These are phyloP conservation scores for Picathartes gymnocephalus DNA, from an alignment of 2,113 vertebrate genomes.

Conservation along the genomic window DNA sequence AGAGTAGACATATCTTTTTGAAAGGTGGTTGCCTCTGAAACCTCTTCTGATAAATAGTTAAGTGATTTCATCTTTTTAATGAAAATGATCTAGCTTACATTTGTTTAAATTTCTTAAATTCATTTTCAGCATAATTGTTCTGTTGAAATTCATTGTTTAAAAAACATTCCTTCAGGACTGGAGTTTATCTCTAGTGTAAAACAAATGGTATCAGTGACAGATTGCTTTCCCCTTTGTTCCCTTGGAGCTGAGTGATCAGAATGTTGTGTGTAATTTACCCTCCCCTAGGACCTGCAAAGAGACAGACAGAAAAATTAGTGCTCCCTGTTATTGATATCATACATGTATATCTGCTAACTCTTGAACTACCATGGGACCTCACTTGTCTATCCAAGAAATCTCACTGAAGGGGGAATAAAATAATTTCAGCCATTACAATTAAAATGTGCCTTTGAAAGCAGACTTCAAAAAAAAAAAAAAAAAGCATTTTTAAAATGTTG, in stretches of 20 bases:
- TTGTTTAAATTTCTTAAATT: background rate
- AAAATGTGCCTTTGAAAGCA: background rate
- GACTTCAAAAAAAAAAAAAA: background rate
- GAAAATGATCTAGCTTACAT: background rate
- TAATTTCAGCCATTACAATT: background rate
- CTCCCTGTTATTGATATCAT: background rate
- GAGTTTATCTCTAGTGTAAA: background rate
- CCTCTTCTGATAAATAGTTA: background rate
- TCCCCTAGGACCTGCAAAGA: background rate
- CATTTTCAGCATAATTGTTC: background rate
- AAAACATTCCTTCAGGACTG: background rate
- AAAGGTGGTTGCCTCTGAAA: background rate
- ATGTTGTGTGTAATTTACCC: background rate
- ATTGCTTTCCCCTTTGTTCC: background rate
- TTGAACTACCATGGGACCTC: background rate
- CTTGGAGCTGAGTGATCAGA: background rate
- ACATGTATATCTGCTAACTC: background rate
- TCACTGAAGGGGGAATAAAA: background rate
- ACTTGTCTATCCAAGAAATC: background rate
- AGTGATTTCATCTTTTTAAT: background rate
- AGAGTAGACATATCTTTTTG: background rate
- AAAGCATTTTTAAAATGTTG: background rate
- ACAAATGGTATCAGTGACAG: background rate
- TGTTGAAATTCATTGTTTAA: background rate
- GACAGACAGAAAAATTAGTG: background rate